Conservation (phyloP, 2,113 vertebrate genomes). For the Sturnira hondurensis region DNA sequence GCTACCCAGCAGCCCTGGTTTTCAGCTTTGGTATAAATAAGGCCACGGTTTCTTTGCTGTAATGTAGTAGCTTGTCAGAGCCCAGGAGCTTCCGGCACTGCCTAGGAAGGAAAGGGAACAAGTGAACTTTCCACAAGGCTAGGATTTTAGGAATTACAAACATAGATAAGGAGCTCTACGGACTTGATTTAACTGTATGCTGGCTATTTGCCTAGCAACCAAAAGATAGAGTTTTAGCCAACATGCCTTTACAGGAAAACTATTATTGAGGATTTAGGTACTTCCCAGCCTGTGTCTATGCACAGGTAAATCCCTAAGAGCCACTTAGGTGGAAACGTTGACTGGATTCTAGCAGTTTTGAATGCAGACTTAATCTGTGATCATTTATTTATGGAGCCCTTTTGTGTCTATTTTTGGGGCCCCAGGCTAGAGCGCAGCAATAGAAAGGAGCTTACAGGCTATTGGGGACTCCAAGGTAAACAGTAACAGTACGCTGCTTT, state of each 20-base stretch:
- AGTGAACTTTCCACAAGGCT: not conserved
- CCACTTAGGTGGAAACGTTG: not conserved
- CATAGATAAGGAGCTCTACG: not conserved
- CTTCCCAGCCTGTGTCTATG: not conserved
- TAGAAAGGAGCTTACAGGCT: not conserved
- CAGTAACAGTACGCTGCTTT: no score
- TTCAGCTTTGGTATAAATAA: not conserved
- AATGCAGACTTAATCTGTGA: not conserved
- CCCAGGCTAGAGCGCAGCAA: not conserved
- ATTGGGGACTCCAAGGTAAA: not conserved
- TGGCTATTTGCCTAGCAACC: not conserved
- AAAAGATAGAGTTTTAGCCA: not conserved
- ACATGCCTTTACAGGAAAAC: constrained; percentile 7
- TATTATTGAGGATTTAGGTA: not conserved
- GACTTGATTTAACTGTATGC: not conserved
- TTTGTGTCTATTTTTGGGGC: not conserved
- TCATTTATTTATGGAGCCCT: not conserved
- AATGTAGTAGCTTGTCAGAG: not conserved
- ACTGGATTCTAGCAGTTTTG: constrained; percentile 18
- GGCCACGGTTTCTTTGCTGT: not conserved
- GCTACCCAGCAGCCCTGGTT: not conserved
- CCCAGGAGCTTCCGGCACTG: not conserved
- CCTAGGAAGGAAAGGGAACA: not conserved
- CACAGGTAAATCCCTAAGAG: not conserved
- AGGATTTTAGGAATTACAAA: constrained; percentile 1